Conservation (phyloP, 2,888 invertebrate species). For the Druceiella hillmani region DNA sequence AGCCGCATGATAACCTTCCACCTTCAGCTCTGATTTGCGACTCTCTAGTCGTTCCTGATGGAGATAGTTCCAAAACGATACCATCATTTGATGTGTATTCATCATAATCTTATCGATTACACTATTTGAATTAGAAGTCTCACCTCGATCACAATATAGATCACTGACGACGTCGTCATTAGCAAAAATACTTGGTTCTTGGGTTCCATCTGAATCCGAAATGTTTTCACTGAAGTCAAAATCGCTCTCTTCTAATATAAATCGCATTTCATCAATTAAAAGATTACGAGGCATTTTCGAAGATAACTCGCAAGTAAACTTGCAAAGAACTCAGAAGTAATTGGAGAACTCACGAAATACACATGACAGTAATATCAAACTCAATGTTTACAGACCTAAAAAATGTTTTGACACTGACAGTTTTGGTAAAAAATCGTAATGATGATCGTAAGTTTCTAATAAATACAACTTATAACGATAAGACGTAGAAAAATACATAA, state of each 20-base stretch:
- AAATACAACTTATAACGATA: too few relatives aligned
- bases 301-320: too few relatives aligned
- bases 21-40: too few relatives aligned
- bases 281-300: constrained; percentile 11
- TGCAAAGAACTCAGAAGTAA: too few relatives aligned
- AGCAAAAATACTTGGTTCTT: constrained; percentile 15
- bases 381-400: too few relatives aligned
- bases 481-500: too few relatives aligned
- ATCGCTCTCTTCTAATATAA: constrained; percentile 13
- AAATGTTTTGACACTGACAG: too few relatives aligned
- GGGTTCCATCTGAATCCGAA: constrained; percentile 11
- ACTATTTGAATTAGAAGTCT: constrained; percentile 12
- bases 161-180: constrained; percentile 10
- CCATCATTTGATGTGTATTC: constrained; percentile 13
- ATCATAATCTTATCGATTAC: constrained; percentile 11
- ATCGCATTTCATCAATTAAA: constrained; percentile 12
- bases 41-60: too few relatives aligned
- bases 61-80: constrained; percentile 10
- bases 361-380: too few relatives aligned
- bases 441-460: too few relatives aligned
- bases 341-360: too few relatives aligned
- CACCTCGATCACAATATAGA: constrained; percentile 14
- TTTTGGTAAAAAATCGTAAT: too few relatives aligned
- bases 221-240: constrained; percentile 12
- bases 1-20: constrained; percentile 14